Evolutionary conservation across 1,140 invertebrate genomes (phyloP), one percentile per base, ranked within the genome.

Genomic region (Formica selysi): DNA sequence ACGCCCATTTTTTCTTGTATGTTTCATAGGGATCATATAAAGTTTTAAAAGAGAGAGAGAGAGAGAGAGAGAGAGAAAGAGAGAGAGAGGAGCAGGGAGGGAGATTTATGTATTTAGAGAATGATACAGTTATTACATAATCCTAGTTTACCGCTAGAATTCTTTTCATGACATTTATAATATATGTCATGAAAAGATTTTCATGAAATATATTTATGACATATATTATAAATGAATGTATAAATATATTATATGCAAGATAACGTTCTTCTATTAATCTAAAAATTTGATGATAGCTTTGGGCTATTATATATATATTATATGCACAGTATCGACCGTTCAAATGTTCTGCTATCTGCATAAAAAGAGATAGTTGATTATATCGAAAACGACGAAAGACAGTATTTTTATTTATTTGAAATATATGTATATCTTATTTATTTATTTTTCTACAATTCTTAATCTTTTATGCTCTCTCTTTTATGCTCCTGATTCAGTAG

Each of bases 391-490:
- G 26, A 16, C 32, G 2, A 32, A 32, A 32, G 11, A 8, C 7
- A 36, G n/a, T 65, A 65, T 65, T 32, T 32, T n/a, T 32, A 51
- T 19, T 10, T 36, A 32, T 65, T 19, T 65, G 6, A 57, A 59
- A 59, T 59, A 22, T 57, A 19, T 51, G 7, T 87, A 84, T 32
- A 32, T 32, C 84, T 71, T 76, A 54, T 62, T 51, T 51, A 51
- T 51, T 51, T 51, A 51, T 51, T 48, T 11, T 48, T 48, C 19
- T 51, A 51, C 48, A 19, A 51, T 19, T 51, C 5, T 19, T 51
- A 16, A 51, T 51, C 4, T 4, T 19, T 4, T 5, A 51, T 19
- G 8, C 5, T 51, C 16, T 51, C 8, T 48, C 5, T 19, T 51
- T 51, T 51, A 51, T 19, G 1, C 16, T 48, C 44, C 13, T 51